Evolutionary conservation across 2,797 vertebrate species (phyloP), one percentile per base, ranked within the genome.

Genomic region (Siniperca undulata): DNA sequence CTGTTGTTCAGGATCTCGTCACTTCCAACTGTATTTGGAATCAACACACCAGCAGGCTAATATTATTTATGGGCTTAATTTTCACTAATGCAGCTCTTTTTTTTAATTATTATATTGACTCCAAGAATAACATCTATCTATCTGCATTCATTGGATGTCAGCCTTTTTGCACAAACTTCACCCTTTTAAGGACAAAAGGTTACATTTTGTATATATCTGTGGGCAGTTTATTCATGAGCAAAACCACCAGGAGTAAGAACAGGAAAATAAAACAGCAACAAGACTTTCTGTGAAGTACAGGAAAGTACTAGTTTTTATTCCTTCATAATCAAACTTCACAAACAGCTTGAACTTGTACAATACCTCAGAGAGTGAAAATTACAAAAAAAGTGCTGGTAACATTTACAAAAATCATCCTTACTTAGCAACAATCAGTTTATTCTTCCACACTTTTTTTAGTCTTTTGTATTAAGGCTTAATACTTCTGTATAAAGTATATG

Each of bases 271-370:
- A 83, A 77, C 53, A 58, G 83, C 84, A 86, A 89, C 87, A 92
- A 91, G 78, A 88, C 92, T 88, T 94, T 95, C 94, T 96, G 94
- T 96, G 95, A 96, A 96, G 95, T 96, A 96, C 96, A 96, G 95
- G 96, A 97, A 97, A 96, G 96, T 96, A 96, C 96, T 96, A 95
- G 95, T 96, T 96, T 97, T 98, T 99, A 98, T 98, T 99, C 98
- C 98, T 99, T 99, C 98, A 99, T 99, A 99, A 99, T 99, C 98
- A 99, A 99, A 99, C 98, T 99, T 99, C 98, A 99, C 98, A 99
- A 99, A 99, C 98, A 99, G 98, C 98, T 98, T 99, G 98, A 99
- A 99, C 98, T 99, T 98, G 97, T 99, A 99, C 98, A 99, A 99
- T 99, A 99, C 98, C 98, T 99, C 98, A 96, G 98, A 99, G 98